These are phyloP conservation scores for Polypedilum vanderplanki DNA, from an alignment of 1,140 invertebrate species.

Conservation along the genomic window DNA sequence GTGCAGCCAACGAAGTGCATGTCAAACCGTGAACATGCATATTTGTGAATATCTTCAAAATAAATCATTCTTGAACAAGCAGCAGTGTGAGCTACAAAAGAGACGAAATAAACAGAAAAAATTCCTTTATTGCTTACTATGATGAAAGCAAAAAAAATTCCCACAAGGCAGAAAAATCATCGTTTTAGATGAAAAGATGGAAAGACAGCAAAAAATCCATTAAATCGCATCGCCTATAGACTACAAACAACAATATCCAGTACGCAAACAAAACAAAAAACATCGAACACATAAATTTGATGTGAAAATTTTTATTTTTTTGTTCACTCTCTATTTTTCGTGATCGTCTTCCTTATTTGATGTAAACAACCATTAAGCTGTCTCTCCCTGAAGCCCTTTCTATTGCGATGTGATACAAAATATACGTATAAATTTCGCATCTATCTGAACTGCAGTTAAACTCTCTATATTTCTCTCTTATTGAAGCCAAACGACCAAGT, in stretches of 20 bases:
- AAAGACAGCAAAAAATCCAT: neutral
- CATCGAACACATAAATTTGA: neutral
- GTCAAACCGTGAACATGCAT: neutral
- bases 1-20: neutral
- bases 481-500: neutral
- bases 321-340: neutral
- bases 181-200: neutral
- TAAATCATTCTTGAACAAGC: neutral
- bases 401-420: slow-evolving; percentile 13
- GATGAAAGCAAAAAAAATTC: neutral
- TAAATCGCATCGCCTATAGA: slow-evolving; percentile 17
- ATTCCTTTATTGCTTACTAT: too few species aligned
- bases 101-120: too few species aligned
- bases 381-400: neutral
- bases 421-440: too few species aligned
- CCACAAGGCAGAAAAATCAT: neutral
- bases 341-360: slow-evolving; percentile 17
- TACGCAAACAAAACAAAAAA: neutral
- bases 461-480: too few species aligned
- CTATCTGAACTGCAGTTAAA: too few species aligned
- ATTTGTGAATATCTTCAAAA: neutral
- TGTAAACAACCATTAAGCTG: slow-evolving; percentile 17
- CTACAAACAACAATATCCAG: neutral
- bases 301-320: neutral
- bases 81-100: too few species aligned